A percentile compares a stretch with the other conserved stretches of the same genome.
These are phyloP conservation scores for Aleiodes alternator DNA, from an alignment of 2,888 invertebrate species.

Conservation along the genomic window DNA sequence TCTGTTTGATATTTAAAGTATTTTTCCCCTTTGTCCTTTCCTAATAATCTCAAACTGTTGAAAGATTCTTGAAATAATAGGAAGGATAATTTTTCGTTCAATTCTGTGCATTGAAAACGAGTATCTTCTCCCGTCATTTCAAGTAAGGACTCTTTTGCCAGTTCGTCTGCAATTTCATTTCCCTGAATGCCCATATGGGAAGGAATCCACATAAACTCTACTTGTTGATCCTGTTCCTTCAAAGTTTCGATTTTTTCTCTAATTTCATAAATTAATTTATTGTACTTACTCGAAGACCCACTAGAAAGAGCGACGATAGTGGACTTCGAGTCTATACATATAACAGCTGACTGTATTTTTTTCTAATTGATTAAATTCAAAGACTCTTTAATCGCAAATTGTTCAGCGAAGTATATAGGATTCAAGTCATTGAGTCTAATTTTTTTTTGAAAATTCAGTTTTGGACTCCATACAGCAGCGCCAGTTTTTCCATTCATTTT, in stretches of 20 bases:
- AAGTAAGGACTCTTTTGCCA: too few relatives aligned
- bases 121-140: background rate
- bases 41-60: background rate
- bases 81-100: background rate
- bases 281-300: background rate
- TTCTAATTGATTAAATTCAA: slow-evolving; percentile 26
- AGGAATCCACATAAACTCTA: slow-evolving; percentile 53
- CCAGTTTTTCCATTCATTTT: slow-evolving; percentile 14
- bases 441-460: background rate
- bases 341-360: slow-evolving; percentile 1
- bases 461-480: background rate
- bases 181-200: slow-evolving; percentile 49
- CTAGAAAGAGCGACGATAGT: slow-evolving; percentile 36
- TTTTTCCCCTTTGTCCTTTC: too few relatives aligned
- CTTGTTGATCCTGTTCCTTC: background rate
- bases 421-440: slow-evolving; percentile 24
- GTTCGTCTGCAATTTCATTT: slow-evolving; percentile 49
- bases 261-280: slow-evolving; percentile 1
- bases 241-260: slow-evolving; percentile 5
- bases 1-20: too few relatives aligned
- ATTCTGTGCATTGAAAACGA: background rate
- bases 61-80: background rate
- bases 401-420: slow-evolving; percentile 51
- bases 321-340: slow-evolving; percentile 50
- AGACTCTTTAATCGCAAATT: slow-evolving; percentile 42